Conservation (phyloP, 2,113 vertebrate genomes). For the Macquaria australasica region DNA sequence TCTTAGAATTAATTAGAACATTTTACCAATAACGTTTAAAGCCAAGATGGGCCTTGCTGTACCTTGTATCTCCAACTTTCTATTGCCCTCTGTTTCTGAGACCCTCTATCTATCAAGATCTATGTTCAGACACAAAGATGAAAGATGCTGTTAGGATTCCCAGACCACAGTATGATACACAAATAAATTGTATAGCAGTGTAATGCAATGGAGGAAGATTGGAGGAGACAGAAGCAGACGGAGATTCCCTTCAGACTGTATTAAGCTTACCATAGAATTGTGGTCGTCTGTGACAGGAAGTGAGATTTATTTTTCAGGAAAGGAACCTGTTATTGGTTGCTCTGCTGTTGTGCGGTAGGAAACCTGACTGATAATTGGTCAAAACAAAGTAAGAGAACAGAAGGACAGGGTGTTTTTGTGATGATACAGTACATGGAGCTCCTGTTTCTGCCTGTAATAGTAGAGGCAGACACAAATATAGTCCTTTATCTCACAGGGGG, state of each 20-base stretch:
- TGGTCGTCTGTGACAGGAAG: constrained; percentile 29
- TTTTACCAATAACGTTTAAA: background rate
- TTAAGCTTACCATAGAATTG: background rate
- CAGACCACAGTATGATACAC: background rate
- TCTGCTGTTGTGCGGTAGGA: background rate
- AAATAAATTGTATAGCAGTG: background rate
- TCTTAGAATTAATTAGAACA: background rate
- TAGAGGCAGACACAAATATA: background rate
- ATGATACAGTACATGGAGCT: background rate
- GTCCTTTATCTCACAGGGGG: constrained; percentile 2
- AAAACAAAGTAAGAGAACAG: background rate
- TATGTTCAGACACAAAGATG: background rate
- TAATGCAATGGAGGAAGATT: background rate
- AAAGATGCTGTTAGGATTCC: background rate
- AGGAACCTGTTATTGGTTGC: constrained; percentile 23
- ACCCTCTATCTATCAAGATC: background rate
- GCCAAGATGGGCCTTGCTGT: background rate
- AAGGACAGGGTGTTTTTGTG: background rate
- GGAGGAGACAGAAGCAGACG: background rate
- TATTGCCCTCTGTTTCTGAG: background rate
- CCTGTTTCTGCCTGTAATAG: constrained; percentile 15
- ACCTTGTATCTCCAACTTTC: too few species aligned
- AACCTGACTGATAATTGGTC: constrained; percentile 6
- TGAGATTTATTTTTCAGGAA: constrained; percentile 38
- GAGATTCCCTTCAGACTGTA: background rate